These are phyloP conservation scores for Neodiprion virginianus DNA, from an alignment of 1,140 invertebrate species.

Conservation along the genomic window DNA sequence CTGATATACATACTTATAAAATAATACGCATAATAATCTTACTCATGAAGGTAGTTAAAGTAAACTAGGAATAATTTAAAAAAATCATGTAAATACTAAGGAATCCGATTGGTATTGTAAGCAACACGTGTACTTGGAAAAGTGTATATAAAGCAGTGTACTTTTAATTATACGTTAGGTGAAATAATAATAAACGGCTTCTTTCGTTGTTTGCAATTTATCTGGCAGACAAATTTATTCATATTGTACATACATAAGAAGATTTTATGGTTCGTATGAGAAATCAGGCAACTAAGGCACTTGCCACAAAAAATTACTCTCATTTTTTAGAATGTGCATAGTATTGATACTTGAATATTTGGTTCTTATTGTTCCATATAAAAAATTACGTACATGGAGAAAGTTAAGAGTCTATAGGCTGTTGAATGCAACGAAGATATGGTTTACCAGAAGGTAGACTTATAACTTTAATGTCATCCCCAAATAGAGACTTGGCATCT, in stretches of 20 bases:
- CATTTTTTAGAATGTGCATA: neutral
- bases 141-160: conserved; percentile 63
- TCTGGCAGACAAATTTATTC: neutral
- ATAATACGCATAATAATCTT: conserved; percentile 53
- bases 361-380: neutral
- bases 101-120: conserved; percentile 59
- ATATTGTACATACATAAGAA: neutral
- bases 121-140: conserved; percentile 60
- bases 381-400: conserved; percentile 14
- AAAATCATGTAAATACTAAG: conserved; percentile 49
- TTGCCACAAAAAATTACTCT: too few relatives aligned
- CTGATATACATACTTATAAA: conserved; percentile 36
- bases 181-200: conserved; percentile 61
- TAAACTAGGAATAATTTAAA: conserved; percentile 52
- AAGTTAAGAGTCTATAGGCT: conserved; percentile 49
- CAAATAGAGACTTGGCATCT: conserved; percentile 74
- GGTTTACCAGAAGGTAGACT: conserved; percentile 81
- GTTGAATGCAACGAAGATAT: conserved; percentile 78
- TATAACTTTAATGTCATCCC: conserved; percentile 70
- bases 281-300: too few relatives aligned
- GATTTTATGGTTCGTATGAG: too few relatives aligned
- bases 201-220: conserved; percentile 60
- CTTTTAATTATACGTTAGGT: conserved; percentile 61
- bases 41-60: conserved; percentile 48
- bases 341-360: neutral